Base-by-base conservation (phyloP, 2,888 invertebrate genomes). In the Watsonalla binaria region DNA sequence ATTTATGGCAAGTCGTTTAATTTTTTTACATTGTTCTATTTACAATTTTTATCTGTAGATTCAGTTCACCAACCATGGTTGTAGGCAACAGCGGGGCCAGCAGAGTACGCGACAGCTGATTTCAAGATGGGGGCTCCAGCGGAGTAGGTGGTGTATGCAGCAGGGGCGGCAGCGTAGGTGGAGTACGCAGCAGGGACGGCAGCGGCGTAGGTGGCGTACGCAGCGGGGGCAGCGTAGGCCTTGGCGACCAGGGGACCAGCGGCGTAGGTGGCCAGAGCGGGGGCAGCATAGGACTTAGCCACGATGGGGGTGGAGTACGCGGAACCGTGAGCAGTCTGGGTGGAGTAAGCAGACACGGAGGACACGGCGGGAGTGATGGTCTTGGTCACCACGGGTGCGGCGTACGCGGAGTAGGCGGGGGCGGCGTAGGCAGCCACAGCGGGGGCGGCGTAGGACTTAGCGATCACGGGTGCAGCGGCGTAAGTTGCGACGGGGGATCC, bases 11-110 rank as follows among this genome's bases (percentile, higher is more conserved):
- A 66, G 58, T 74, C 75, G 65, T 80, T 76, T 76, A 65, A 64
- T 77, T 37, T 49, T 49, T 49, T 70, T 62, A 68, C 56, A 69
- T 71, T 74, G 54, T 60, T 75, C 65, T 83, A 82, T 81, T 76
- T 76, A 81, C 76, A 82, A 70, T 57, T 58, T 61, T 63, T 55
- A 62, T 54, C 63, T 55, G 60, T 60, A 58, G 74, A 77, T 79
- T 75, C 78, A 78, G 80, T 81, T 92, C 92, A 94, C 92, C 92
- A 94, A 66, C 89, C 93, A 77, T 94, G 94, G 73, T 92, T 92
- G 78, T 93, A 93, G 57, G 94, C 92, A 24, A 93, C 93, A 62
- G 92, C 92, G 62, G 42, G 42, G 11, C 11, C 42, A 42, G 42
- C 42, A 42, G 42, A 42, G 86, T 92, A 92, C 55, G 89, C 77